Base-by-base conservation (phyloP, 1,140 invertebrate genomes). In the Battus philenor region DNA sequence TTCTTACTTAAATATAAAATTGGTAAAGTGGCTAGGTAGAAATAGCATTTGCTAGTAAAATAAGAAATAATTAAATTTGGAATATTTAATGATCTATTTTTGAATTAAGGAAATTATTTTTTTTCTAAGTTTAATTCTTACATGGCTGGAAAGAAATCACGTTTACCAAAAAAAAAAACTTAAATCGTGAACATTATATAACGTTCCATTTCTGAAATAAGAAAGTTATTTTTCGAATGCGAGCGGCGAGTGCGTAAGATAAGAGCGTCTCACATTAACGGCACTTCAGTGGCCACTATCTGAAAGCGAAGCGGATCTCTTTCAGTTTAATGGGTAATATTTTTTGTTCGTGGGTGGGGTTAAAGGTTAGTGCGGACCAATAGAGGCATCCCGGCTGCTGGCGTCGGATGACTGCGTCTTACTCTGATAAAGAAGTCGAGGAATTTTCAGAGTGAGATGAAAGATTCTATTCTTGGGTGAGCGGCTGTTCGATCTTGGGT, bases 261-360 rank as follows among this genome's bases (percentile, higher is more conserved):
- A 68, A 66, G 56, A 51, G n/a, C 18, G 16, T 70, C 69, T 50
- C n/a, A n/a, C n/a, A n/a, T n/a, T n/a, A n/a, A n/a, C 52, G 47
- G 55, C 59, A 48, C 49, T 62, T 39, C 30, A 49, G 50, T 34
- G 45, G 49, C 13, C 50, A 44, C 33, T 67, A 77, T 72, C 73
- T 72, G 62, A 54, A 66, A 66, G 58, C 52, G 59, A n/a, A n/a
- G n/a, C n/a, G n/a, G n/a, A 68, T 74, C 61, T 66, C 63, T 67
- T 77, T 68, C 67, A 62, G 70, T 74, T 62, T 80, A 79, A 83
- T 80, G 76, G 72, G 60, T 55, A 66, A 77, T 78, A 69, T 76
- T 82, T 80, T 82, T 79, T 65, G 59, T 71, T 66, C 64, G 70
- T 79, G 78, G 76, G 78, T 67, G 72, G 76, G 78, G 79, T 83